Conservation (phyloP, 2,797 vertebrate species). For the Jordanella pulchra region DNA sequence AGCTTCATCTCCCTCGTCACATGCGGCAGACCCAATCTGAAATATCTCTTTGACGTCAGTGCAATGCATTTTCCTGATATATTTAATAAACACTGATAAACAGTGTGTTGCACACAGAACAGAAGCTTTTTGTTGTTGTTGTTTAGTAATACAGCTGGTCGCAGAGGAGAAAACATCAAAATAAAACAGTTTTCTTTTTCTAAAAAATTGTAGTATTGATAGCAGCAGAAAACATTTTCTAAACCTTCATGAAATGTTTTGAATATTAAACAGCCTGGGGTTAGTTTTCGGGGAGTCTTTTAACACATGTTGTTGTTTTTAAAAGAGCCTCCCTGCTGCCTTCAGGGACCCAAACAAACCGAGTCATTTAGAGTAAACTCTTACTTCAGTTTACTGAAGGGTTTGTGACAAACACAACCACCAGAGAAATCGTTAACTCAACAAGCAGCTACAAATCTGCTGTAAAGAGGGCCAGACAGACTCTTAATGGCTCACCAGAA, state of each 20-base stretch:
- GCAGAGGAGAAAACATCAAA: background rate
- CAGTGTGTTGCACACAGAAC: background rate
- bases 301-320: background rate
- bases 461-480: conserved; percentile 35
- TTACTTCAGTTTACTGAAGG: conserved; percentile 27
- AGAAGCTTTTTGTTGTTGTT: background rate
- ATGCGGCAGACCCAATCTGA: conserved; percentile 23
- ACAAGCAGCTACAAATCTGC: conserved; percentile 30
- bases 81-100: conserved; percentile 20
- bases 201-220: conserved; percentile 5
- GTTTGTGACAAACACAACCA: conserved; percentile 21
- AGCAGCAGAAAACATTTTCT: conserved; percentile 2
- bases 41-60: conserved; percentile 9
- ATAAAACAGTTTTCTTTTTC: conserved; percentile 2
- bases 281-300: background rate
- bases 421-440: conserved; percentile 35
- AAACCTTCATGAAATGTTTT: background rate
- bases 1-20: conserved; percentile 33
- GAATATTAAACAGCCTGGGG: background rate
- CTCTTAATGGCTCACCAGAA: conserved; percentile 30
- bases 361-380: conserved; percentile 7
- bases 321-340: conserved; percentile 5
- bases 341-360: conserved; percentile 27
- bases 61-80: conserved; percentile 16
- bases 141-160: background rate